Base-by-base conservation (phyloP, 2,888 invertebrate species). In the Dynastes hyllus region DNA sequence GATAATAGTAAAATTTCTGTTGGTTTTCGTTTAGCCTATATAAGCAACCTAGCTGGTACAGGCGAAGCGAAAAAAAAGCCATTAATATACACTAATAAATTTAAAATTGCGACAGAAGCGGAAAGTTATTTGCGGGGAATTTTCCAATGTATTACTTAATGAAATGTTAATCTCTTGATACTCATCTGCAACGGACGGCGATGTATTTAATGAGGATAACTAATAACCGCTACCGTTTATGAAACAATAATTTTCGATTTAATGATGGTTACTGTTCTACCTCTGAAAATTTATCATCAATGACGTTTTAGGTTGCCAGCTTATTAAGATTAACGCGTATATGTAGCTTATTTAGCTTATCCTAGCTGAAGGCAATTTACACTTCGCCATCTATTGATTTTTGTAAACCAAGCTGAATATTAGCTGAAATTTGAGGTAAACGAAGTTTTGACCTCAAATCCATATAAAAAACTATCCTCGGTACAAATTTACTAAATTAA, bases 71-170 rank as follows among this genome's bases (percentile, higher is more conserved):
- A 75, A 22, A 13, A 71, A 71, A 75, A 16, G 9, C 40, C 37
- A 61, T 75, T 75, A 75, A 75, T 75, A 27, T 45, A 4, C 22
- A 29, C 61, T 75, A 75, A 75, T 75, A 75, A 61, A 61, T 75
- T 75, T 75, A 45, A 75, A 75, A 75, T 75, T 75, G 73, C 73
- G 73, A 61, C 73, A 75, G 45, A 75, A 51, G 61, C 61, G 11
- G 37, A 27, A 58, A 73, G 63, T 63, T 75, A 75, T 63, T 75
- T 61, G 58, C 40, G 22, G 22, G 22, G 37, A 45, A 45, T 61
- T 75, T 58, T 61, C 61, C 61, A 50, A 75, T 75, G 61, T n/a
- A 27, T 69, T 69, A 69, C 45, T 45, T 73, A 75, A 61, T 22
- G 61, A 75, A 27, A 63, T 55, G n/a, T 69, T 69, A 69, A 69